phyloP scores from a whole-genome alignment of 2,888 invertebrate species.

The Lochmaea crataegi region DNA sequence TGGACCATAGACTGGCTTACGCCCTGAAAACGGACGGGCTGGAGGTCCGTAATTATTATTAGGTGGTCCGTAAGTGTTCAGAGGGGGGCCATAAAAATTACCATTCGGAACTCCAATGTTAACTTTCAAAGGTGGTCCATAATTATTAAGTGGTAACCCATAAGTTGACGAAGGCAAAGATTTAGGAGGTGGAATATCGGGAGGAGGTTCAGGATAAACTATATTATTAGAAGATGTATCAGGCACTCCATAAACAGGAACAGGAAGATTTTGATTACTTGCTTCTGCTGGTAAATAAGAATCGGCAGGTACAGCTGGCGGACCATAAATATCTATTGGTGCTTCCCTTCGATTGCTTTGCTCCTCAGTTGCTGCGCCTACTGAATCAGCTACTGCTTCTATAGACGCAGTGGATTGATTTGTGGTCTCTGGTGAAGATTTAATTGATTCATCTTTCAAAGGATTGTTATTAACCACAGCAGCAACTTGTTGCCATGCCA shows the following conservation, averaged over 20 bases:
- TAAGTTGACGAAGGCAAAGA: slow-evolving; percentile 48
- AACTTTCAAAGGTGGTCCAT: slow-evolving; percentile 23
- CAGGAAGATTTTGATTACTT: slow-evolving; percentile 67
- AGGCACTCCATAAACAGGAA: slow-evolving; percentile 72
- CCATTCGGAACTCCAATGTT: slow-evolving; percentile 15
- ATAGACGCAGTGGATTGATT: slow-evolving; percentile 35
- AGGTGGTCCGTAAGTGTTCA: slow-evolving; percentile 25
- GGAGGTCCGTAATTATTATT: slow-evolving; percentile 44
- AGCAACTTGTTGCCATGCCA: slow-evolving; percentile 58
- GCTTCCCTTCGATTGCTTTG: slow-evolving; percentile 61
- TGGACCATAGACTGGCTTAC: slow-evolving; percentile 65
- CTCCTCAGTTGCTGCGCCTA: slow-evolving; percentile 57
- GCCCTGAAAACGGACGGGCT: slow-evolving; percentile 11
- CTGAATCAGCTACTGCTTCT: slow-evolving; percentile 51
- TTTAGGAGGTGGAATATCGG: slow-evolving; percentile 64
- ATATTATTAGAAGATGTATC: slow-evolving; percentile 64
- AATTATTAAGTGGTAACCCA: slow-evolving; percentile 53
- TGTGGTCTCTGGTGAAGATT: slow-evolving; percentile 37
- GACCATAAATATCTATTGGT: slow-evolving; percentile 66
- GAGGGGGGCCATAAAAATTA: slow-evolving; percentile 23
- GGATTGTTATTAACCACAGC: slow-evolving; percentile 62
- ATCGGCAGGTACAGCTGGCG: slow-evolving; percentile 68
- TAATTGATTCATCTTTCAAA: slow-evolving; percentile 47
- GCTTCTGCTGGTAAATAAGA: slow-evolving; percentile 58
- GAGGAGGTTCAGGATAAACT: slow-evolving; percentile 66